A percentile compares a stretch with the other conserved stretches of the same genome.
Evolutionary conservation across 2,113 vertebrate species (phyloP).

Genomic region (Formicarius rufipectus): DNA sequence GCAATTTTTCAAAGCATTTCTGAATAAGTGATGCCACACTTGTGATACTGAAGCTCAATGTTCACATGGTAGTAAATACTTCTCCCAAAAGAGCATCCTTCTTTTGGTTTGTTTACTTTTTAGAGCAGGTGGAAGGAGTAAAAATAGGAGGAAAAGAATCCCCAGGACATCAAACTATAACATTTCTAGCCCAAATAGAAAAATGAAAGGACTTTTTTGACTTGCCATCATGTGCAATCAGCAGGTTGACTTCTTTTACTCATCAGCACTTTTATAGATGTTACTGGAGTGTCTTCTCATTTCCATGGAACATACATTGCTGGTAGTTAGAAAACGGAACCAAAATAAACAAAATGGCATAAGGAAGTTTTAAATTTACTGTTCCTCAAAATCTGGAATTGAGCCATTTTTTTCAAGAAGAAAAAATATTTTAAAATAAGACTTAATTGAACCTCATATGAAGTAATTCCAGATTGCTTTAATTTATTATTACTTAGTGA

Average conservation of each 20-base stretch:
- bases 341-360: neutral
- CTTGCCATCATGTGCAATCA: neutral
- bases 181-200: neutral
- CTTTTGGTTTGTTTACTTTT: neutral
- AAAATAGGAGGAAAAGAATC: neutral
- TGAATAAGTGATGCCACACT: constrained; percentile 2
- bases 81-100: neutral
- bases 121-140: neutral
- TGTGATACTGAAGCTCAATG: neutral
- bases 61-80: neutral
- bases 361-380: neutral
- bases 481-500: neutral
- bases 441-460: neutral
- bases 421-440: neutral
- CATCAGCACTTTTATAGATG: neutral
- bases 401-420: neutral
- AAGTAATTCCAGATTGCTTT: neutral
- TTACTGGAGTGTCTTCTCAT: neutral
- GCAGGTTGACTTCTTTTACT: neutral
- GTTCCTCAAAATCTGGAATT: neutral
- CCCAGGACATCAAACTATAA: neutral
- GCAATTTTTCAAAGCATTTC: neutral
- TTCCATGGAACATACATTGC: neutral
- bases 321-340: neutral
- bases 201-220: neutral